These are phyloP conservation scores for Amphibalanus amphitrite DNA, from an alignment of 1,140 invertebrate species.

Conservation along the genomic window DNA sequence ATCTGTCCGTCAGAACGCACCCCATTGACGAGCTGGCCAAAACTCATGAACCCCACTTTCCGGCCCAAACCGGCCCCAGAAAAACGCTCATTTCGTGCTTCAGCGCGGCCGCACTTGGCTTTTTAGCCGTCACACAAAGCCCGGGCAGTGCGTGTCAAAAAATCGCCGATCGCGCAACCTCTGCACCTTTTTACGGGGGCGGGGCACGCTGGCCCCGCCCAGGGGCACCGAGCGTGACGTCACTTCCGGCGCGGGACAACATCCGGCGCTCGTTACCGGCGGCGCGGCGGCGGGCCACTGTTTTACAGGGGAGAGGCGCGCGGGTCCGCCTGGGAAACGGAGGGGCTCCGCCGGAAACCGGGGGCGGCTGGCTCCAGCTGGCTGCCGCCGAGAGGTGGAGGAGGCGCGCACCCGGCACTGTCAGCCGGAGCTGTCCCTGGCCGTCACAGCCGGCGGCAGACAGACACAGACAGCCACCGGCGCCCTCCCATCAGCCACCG, in stretches of 20 bases:
- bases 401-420: no score
- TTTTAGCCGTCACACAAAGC: neutral
- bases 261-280: neutral
- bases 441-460: no score
- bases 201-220: no score
- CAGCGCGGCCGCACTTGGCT: neutral
- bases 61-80: neutral
- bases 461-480: no score
- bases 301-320: neutral
- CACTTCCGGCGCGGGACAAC: neutral
- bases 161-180: neutral
- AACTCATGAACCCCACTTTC: neutral
- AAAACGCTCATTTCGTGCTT: neutral
- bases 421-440: no score
- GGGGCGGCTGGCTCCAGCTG: neutral
- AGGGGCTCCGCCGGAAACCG: neutral
- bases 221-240: neutral
- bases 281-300: neutral
- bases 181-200: neutral
- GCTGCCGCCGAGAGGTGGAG: no score
- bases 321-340: neutral
- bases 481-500: no score
- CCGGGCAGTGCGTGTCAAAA: neutral
- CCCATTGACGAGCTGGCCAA: neutral
- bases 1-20: no score